Evolutionary conservation across 2,113 vertebrate species (phyloP).

Genomic region (Sterrhoptilus dennistouni): DNA sequence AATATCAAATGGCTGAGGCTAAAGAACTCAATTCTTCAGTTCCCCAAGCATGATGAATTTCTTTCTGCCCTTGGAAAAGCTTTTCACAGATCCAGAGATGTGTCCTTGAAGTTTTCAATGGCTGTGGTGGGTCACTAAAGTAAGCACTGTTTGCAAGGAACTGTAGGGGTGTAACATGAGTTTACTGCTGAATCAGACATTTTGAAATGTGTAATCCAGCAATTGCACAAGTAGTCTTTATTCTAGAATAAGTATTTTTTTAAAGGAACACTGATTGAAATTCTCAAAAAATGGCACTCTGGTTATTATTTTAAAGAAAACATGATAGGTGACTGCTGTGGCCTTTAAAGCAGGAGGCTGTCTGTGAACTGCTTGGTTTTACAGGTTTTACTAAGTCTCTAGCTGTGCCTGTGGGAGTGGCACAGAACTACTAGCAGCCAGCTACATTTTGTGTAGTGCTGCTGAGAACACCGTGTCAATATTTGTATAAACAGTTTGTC

Average conservation of each 20-base stretch:
- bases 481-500: constrained; percentile 28
- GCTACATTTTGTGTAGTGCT: not conserved
- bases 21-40: not conserved
- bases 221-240: not conserved
- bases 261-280: not conserved
- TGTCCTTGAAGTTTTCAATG: not conserved
- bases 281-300: not conserved
- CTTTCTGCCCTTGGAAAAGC: not conserved
- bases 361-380: not conserved
- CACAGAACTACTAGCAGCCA: not conserved
- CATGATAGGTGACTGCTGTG: not conserved
- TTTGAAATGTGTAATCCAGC: not conserved
- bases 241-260: not conserved
- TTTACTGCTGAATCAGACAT: not conserved
- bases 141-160: not conserved
- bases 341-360: not conserved
- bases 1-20: not conserved
- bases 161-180: not conserved
- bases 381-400: not conserved
- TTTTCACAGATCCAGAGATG: not conserved
- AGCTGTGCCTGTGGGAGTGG: not conserved
- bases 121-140: not conserved
- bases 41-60: not conserved
- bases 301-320: not conserved
- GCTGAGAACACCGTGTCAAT: not conserved